phyloP scores from a whole-genome alignment of 2,888 invertebrate genomes.

The Ophion ellenae region DNA sequence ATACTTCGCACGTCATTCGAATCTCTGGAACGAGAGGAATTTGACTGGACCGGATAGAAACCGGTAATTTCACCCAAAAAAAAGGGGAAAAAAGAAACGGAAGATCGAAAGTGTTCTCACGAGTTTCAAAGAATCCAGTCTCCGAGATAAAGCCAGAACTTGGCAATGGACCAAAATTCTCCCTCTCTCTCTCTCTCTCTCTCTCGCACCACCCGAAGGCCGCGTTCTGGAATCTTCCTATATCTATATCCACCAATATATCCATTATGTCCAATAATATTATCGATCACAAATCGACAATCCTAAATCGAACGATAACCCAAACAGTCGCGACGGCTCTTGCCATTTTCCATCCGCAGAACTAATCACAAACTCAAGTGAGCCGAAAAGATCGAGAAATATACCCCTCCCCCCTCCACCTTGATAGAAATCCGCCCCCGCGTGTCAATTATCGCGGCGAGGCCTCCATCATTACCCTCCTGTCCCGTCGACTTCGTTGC shows the following conservation, averaged over 20 bases:
- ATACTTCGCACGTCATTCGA: slow-evolving; percentile 41
- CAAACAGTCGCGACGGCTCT: not conserved
- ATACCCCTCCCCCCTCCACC: not conserved
- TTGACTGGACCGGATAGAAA: slow-evolving; percentile 55
- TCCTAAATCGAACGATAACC: not conserved
- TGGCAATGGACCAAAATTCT: not conserved
- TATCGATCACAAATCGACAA: not conserved
- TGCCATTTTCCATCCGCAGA: slow-evolving; percentile 59
- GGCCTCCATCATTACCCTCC: slow-evolving; percentile 64
- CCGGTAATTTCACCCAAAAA: slow-evolving; percentile 44
- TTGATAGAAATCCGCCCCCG: slow-evolving; percentile 68
- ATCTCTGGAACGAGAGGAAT: slow-evolving; percentile 56
- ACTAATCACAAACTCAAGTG: slow-evolving; percentile 62
- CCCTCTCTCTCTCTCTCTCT: not conserved
- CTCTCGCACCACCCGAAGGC: not conserved
- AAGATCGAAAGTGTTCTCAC: slow-evolving; percentile 34
- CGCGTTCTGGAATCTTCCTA: not conserved
- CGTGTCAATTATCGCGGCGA: slow-evolving; percentile 66
- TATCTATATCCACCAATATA: not conserved
- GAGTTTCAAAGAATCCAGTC: slow-evolving; percentile 15
- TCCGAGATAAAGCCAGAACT: not conserved
- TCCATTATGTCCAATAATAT: not conserved
- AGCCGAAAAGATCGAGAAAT: slow-evolving; percentile 25
- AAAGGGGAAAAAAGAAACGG: slow-evolving; percentile 10
- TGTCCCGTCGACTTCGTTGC: not conserved